These are phyloP conservation scores for Tachypleus tridentatus DNA, from an alignment of 1,140 invertebrate genomes.

Conservation along the genomic window DNA sequence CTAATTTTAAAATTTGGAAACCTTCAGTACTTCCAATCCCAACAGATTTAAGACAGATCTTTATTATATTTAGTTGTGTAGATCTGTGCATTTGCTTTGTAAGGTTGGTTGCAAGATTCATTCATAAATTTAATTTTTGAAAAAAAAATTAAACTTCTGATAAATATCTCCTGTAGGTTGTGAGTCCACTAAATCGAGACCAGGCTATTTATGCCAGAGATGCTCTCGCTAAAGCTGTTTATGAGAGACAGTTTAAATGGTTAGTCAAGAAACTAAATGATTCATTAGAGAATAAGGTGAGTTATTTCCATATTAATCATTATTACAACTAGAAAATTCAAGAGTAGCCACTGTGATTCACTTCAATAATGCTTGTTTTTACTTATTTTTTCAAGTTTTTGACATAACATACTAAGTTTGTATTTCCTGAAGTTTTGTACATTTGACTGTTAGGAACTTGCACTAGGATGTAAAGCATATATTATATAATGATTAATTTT, in stretches of 20 bases:
- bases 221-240: constrained; percentile 73
- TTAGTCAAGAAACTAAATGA: constrained; percentile 64
- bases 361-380: no score
- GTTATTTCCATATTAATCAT: not conserved
- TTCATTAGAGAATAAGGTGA: constrained; percentile 47
- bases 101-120: constrained; percentile 3
- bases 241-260: constrained; percentile 81
- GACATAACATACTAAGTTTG: no score
- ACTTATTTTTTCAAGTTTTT: no score
- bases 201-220: constrained; percentile 67
- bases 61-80: no score
- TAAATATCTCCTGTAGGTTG: constrained; percentile 24
- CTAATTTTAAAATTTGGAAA: no score
- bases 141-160: constrained; percentile 40
- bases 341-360: not conserved
- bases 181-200: constrained; percentile 45
- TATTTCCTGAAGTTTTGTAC: no score
- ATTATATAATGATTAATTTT: no score
- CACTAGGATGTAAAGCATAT: no score
- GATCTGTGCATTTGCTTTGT: no score
- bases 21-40: no score
- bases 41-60: no score
- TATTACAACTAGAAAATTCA: not conserved
- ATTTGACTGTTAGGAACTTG: no score
- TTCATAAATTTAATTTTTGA: constrained; percentile 3